Percentiles rank a stretch among this genome's conserved stretches.
phyloP scores from a whole-genome alignment of 1,140 invertebrate species.

The Drosophila chauvacae region DNA sequence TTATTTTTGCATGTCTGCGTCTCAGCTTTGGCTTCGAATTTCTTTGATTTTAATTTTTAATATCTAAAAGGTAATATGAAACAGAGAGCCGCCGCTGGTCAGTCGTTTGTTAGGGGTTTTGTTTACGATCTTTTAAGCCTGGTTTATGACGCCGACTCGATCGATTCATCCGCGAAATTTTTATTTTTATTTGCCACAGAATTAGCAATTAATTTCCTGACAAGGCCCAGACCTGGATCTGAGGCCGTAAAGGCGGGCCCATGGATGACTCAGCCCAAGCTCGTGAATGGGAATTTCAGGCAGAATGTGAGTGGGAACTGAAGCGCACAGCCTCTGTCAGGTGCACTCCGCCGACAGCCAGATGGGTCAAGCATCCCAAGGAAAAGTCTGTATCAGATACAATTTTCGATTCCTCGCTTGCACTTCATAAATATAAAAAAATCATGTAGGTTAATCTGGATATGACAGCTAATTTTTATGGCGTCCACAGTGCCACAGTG shows the following conservation, averaged over 20 bases:
- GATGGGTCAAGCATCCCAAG: background rate
- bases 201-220: slow-evolving; percentile 75
- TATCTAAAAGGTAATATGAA: slow-evolving; percentile 55
- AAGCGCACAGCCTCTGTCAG: slow-evolving; percentile 23
- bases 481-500: slow-evolving; percentile 9
- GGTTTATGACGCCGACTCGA: slow-evolving; percentile 74
- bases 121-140: slow-evolving; percentile 76
- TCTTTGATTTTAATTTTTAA: slow-evolving; percentile 53
- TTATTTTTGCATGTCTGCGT: slow-evolving; percentile 36
- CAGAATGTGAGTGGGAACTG: slow-evolving; percentile 7
- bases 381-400: background rate
- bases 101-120: slow-evolving; percentile 36
- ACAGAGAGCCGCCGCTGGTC: slow-evolving; percentile 25
- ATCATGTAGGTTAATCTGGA: slow-evolving; percentile 54
- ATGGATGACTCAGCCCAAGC: slow-evolving; percentile 16
- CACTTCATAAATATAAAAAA: slow-evolving; percentile 26
- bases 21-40: slow-evolving; percentile 3
- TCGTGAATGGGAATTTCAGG: slow-evolving; percentile 21
- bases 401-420: background rate
- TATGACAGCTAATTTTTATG: slow-evolving; percentile 70
- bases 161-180: slow-evolving; percentile 49
- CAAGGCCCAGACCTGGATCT: background rate
- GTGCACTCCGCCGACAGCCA: slow-evolving; percentile 21
- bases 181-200: slow-evolving; percentile 47
- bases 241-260: slow-evolving; percentile 8